These are phyloP conservation scores for Oligia strigilis DNA, from an alignment of 2,888 invertebrate species.

Conservation along the genomic window DNA sequence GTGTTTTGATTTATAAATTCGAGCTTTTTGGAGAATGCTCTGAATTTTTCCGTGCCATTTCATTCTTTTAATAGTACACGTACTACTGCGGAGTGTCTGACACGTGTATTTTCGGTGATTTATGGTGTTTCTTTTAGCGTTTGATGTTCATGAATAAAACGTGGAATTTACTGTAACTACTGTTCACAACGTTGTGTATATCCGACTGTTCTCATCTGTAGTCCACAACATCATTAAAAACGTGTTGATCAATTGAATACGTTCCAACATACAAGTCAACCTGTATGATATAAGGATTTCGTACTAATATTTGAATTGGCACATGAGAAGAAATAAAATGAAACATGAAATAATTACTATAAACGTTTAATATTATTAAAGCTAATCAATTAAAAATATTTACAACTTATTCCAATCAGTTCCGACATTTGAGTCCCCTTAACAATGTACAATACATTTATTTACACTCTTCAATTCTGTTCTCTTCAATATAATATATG, in stretches of 20 bases:
- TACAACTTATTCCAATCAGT: constrained; percentile 89
- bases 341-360: constrained; percentile 68
- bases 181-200: not conserved
- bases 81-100: constrained; percentile 16
- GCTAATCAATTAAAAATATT: constrained; percentile 80
- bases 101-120: constrained; percentile 17
- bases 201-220: not conserved
- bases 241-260: not conserved
- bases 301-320: not conserved
- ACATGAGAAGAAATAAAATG: constrained; percentile 21
- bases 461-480: constrained; percentile 68
- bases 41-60: constrained; percentile 20
- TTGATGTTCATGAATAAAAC: constrained; percentile 3
- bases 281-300: not conserved
- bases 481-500: constrained; percentile 54
- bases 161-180: not conserved
- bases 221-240: not conserved
- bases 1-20: constrained; percentile 32
- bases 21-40: constrained; percentile 7
- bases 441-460: constrained; percentile 74
- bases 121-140: not conserved
- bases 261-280: not conserved
- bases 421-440: constrained; percentile 83
- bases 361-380: constrained; percentile 80
- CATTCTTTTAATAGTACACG: constrained; percentile 16